Conservation (phyloP, 2,888 invertebrate species). For the Operophtera brumata region DNA sequence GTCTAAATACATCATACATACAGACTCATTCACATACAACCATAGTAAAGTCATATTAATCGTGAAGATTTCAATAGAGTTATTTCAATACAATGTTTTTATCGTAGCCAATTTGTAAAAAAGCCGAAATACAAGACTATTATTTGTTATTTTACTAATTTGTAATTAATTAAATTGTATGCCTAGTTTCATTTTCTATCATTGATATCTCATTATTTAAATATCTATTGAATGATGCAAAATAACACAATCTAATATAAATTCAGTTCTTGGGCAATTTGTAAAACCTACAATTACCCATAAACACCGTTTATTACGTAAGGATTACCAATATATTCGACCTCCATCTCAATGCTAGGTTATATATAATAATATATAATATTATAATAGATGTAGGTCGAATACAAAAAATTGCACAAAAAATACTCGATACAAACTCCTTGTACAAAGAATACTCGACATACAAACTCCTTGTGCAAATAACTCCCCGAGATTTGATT, state of each 20-base stretch:
- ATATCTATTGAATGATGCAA: not conserved
- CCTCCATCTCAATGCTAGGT: no score
- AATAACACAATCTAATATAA: constrained; percentile 1
- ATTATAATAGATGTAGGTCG: no score
- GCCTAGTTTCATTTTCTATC: not conserved
- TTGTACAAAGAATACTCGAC: no score
- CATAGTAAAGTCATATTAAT: not conserved
- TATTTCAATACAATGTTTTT: not conserved
- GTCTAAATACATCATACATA: not conserved
- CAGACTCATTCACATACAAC: not conserved
- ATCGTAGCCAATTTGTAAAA: constrained; percentile 8
- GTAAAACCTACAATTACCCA: no score
- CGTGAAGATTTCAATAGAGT: not conserved
- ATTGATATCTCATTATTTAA: not conserved
- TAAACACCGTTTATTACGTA: no score
- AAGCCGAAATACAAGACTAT: not conserved
- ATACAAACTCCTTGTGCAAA: no score
- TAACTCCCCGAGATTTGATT: no score
- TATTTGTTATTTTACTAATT: not conserved
- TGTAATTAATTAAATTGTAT: not conserved
- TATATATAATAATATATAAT: no score
- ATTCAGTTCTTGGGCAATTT: no score
- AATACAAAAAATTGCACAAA: no score
- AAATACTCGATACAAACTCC: no score
- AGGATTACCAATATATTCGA: no score